A percentile compares a stretch with the other conserved stretches of the same genome.
These are phyloP conservation scores for Lypha dubia DNA, from an alignment of 2,888 invertebrate species.

Conservation along the genomic window DNA sequence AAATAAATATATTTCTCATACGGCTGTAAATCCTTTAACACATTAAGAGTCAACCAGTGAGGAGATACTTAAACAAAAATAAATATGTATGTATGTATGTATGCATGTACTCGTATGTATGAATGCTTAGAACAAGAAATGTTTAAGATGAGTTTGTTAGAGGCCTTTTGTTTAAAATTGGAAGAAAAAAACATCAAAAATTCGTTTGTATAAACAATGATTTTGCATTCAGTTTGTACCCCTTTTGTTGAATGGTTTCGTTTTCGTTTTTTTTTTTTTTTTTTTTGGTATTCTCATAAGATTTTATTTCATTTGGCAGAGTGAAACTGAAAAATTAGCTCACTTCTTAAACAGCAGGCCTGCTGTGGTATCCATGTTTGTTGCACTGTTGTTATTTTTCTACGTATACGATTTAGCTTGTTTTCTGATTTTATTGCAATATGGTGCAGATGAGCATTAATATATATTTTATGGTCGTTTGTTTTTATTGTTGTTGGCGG, in stretches of 20 bases:
- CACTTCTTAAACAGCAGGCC: slow-evolving; percentile 77
- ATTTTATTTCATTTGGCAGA: slow-evolving; percentile 42
- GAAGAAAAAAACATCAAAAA: no score
- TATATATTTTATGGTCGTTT: slow-evolving; percentile 35
- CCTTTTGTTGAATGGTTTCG: slow-evolving; percentile 25
- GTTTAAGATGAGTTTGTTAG: neutral
- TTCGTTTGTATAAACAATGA: slow-evolving; percentile 46
- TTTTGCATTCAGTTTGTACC: slow-evolving; percentile 24
- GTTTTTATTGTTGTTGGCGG: slow-evolving; percentile 59
- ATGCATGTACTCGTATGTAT: no score
- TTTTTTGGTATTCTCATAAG: slow-evolving; percentile 29
- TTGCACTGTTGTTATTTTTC: slow-evolving; percentile 19
- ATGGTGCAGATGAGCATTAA: slow-evolving; percentile 64
- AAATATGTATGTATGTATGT: slow-evolving; percentile 26
- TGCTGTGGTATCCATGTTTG: slow-evolving; percentile 74
- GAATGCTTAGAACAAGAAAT: slow-evolving; percentile 1
- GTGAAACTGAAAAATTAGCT: slow-evolving; percentile 78
- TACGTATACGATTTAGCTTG: neutral
- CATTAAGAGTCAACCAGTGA: slow-evolving; percentile 74
- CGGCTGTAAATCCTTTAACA: slow-evolving; percentile 80
- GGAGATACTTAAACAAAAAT: slow-evolving; percentile 51
- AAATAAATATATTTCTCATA: slow-evolving; percentile 62
- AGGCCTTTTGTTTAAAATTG: slow-evolving; percentile 50
- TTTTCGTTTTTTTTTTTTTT: no score
- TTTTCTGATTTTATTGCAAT: slow-evolving; percentile 37